These are phyloP conservation scores for Geotrupes spiniger DNA, from an alignment of 2,888 invertebrate genomes.

Conservation along the genomic window DNA sequence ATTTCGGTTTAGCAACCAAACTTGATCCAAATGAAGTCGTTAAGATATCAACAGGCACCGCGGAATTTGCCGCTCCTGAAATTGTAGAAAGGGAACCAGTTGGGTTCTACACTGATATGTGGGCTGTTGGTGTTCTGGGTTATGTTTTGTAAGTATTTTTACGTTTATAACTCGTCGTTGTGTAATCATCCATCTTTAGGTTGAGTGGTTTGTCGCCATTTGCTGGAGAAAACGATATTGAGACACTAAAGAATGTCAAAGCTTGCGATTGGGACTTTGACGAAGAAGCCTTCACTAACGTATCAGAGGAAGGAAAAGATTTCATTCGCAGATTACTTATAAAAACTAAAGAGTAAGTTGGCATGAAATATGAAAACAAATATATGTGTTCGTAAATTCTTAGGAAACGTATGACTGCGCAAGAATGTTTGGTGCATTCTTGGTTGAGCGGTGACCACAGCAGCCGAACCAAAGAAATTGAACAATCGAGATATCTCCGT, in stretches of 20 bases:
- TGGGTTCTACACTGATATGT: constrained; percentile 99
- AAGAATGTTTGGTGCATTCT: constrained; percentile 92
- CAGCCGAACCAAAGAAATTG: constrained; percentile 72
- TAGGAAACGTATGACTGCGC: constrained; percentile 95
- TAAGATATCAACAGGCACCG: constrained; percentile 98
- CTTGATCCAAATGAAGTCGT: constrained; percentile 98
- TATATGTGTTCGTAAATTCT: constrained; percentile 28
- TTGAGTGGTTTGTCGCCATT: constrained; percentile 98
- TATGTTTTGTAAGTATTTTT: constrained; percentile 85
- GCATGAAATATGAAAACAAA: constrained; percentile 3
- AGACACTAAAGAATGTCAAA: constrained; percentile 96
- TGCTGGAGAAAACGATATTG: constrained; percentile 92
- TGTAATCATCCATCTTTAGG: constrained; percentile 50
- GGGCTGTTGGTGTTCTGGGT: constrained; percentile 98
- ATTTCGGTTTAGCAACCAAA: constrained; percentile 98
- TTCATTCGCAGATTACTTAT: constrained; percentile 91
- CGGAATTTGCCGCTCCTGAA: constrained; percentile 99
- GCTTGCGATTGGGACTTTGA: constrained; percentile 99
- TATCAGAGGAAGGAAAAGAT: constrained; percentile 97
- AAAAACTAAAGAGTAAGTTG: constrained; percentile 85
- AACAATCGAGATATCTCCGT: constrained; percentile 78
- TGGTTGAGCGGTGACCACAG: constrained; percentile 92
- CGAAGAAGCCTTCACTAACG: constrained; percentile 87
- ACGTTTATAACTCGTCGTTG: constrained; percentile 10
- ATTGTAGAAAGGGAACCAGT: constrained; percentile 98